Evolutionary conservation across 1,140 invertebrate species (phyloP), one percentile per base, ranked within the genome.

Genomic region (Atopsyche davidsoni): DNA sequence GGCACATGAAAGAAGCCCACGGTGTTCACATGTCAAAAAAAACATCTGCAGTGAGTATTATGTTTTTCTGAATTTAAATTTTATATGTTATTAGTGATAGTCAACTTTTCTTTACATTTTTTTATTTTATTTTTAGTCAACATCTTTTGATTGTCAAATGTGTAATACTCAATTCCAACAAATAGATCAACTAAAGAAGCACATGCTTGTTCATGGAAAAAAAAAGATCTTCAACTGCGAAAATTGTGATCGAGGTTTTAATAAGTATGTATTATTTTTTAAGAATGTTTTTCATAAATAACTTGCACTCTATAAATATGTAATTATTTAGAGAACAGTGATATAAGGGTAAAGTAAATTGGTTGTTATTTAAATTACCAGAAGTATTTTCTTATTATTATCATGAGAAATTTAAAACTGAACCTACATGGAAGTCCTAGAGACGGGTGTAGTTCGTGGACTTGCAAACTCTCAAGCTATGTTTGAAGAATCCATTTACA

Each of bases 201-300:
- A 55, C 13, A 51, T 51, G 48, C 18, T 36, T 4, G 14, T 38
- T 18, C 53, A 55, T 35, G 48, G 48, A 0, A 55, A 55, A 19
- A 55, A 55, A 32, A 55, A 55, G 31, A 51, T 51, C 21, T 51
- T 41, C 32, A 47, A 51, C 14, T 55, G 53, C 24, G 48, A 46
- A 42, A 51, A 43, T 11, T 51, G 53, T 28, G 39, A 51, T 2
- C 24, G 32, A 24, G 53, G 48, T 16, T 55, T 46, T 31, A 55
- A 55, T 23, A 51, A 51, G 44, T 55, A 23, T 32, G 51, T 46
- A 14, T 1, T 16, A 3, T 17, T 16, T 16, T 36, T 36, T 16
- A n/a, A 16, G 18, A 16, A n/a, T 36, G 14, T 14, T 14, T 36
- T 16, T 14, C 10, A 36, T 16, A 28, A 7, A n/a, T 28, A n/a